Base-by-base conservation (phyloP, 2,888 invertebrate genomes). In the Barypeithes pellucidus region DNA sequence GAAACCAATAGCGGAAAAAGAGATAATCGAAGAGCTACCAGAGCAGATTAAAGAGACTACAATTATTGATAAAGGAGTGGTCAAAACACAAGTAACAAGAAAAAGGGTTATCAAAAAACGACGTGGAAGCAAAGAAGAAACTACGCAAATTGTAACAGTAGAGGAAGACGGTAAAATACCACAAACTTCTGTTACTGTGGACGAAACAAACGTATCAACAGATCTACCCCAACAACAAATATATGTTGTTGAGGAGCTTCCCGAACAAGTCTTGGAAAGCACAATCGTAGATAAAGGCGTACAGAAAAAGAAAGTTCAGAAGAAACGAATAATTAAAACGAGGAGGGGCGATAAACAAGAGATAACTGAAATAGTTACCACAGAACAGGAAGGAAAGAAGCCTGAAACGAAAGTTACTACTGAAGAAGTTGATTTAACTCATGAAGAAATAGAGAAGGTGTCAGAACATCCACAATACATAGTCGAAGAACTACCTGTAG, bases 91-190 rank as follows among this genome's bases (percentile, higher is more conserved):
- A 41, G 67, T 78, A 45, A 63, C 80, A 61, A 80, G 78, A 75
- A 78, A 81, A 77, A 59, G 77, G 62, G 57, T 80, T 71, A 76
- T 80, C 67, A 76, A 80, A 68, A 81, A 78, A 69, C 77, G 75
- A 14, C 79, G 79, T 43, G 82, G 80, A 29, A 78, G 45, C 43
- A 78, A 70, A 81, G 69, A 82, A 69, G 82, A 83, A 77, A 82
- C 81, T 45, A 78, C 77, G 11, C 24, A 75, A 67, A 75, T 77
- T 59, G 82, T 83, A 33, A 84, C 80, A 82, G 79, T 84, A 78
- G 76, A 87, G 83, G 80, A 87, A 77, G 86, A 87, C 73, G 86
- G 87, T 47, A 86, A 84, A 79, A 78, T 85, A 82, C 82, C 88
- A 77, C 80, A 86, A 79, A 81, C 85, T 67, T 75, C 77, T 0